Evolutionary conservation across 2,113 vertebrate genomes (phyloP).

Genomic region (Upupa epops): DNA sequence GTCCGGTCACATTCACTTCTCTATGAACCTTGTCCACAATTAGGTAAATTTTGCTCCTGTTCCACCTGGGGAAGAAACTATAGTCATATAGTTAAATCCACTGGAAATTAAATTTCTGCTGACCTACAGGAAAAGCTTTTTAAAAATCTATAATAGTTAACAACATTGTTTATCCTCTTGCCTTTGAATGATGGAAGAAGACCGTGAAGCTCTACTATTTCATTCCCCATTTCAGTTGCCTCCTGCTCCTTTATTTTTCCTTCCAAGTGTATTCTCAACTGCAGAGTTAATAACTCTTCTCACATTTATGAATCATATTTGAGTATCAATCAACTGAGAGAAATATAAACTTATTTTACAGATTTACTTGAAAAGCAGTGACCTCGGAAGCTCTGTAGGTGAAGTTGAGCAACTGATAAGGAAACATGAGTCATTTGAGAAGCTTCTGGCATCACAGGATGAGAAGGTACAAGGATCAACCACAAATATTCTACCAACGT

Average conservation of each 20-base stretch:
- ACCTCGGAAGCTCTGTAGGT: slow-evolving; percentile 79
- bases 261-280: not conserved
- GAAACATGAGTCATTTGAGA: slow-evolving; percentile 88
- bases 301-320: not conserved
- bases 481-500: not conserved
- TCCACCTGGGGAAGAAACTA: not conserved
- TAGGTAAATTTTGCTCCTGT: not conserved
- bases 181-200: not conserved
- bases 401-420: slow-evolving; percentile 83
- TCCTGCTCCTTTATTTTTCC: not conserved
- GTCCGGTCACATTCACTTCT: not conserved
- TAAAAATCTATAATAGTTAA: not conserved
- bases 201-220: not conserved
- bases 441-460: slow-evolving; percentile 85
- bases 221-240: not conserved
- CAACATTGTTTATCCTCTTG: not conserved
- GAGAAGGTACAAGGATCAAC: slow-evolving; percentile 80
- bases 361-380: slow-evolving; percentile 82
- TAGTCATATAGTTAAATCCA: not conserved
- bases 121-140: not conserved
- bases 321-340: not conserved
- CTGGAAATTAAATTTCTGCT: not conserved
- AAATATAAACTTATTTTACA: slow-evolving; percentile 41
- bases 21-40: not conserved
- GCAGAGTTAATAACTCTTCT: not conserved